Evolutionary conservation across 2,888 invertebrate genomes (phyloP), one percentile per base, ranked within the genome.

Genomic region (Drosophila nr. medialis): DNA sequence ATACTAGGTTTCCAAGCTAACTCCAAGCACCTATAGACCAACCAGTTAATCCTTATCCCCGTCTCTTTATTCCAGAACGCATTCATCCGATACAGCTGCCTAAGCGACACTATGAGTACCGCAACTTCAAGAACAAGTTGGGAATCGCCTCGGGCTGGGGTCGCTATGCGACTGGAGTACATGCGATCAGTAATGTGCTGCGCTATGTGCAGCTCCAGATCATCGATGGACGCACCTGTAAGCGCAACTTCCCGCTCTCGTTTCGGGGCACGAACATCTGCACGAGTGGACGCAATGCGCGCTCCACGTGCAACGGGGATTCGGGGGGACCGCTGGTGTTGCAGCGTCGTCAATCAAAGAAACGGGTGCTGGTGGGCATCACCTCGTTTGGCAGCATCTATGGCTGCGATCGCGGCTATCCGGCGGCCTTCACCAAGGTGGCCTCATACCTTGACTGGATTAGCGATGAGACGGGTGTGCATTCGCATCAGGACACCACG

Each of bases 71-170:
- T 62, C 13, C 78, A 94, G 94, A 92, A 13, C 89, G 91, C 69
- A 93, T 94, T 24, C 90, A 92, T 70, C 90, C 92, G n/a, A 91
- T 93, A 34, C 86, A 90, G 55, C 77, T 94, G 63, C 93, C 94
- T 6, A 78, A 90, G 34, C 81, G 91, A 5, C 91, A 89, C 58
- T 92, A 92, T 64, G 92, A 90, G 56, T 88, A 89, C 32, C 91
- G 89, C 27, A 89, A 75, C 54, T 93, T 93, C 58, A 91, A 90
- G 51, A 92, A 92, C 59, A 91, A 91, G 59, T 73, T 90, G 30
- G 93, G 92, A 29, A 89, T 92, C 8, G 93, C 93, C 55, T 93
- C 93, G 29, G 94, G 94, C 15, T 94, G 94, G 94, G 94, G 94
- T 10, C 92, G 92, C 49, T 92, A 91, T 80, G 91, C 92, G 7